Evolutionary conservation across 1,140 invertebrate genomes (phyloP).

Genomic region (Hirudo medicinalis): DNA sequence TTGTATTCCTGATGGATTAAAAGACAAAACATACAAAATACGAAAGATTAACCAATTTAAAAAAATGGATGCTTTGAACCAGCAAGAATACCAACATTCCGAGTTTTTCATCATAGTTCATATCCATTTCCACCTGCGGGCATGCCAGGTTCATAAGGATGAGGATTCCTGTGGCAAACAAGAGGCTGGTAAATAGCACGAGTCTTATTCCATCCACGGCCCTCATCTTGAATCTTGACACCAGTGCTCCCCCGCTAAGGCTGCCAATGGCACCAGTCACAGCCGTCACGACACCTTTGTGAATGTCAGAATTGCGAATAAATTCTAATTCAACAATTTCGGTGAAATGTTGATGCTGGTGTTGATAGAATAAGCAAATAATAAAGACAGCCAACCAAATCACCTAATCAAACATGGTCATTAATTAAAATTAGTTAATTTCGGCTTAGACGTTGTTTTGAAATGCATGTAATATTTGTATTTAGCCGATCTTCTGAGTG

Average conservation of each 20-base stretch:
- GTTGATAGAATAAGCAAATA: background rate
- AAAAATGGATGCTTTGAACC: background rate
- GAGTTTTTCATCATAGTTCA: background rate
- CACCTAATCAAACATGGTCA: background rate
- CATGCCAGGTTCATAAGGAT: conserved; percentile 9
- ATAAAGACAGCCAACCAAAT: background rate
- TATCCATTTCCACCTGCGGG: conserved; percentile 18
- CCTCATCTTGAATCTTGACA: conserved; percentile 6
- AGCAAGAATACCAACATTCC: background rate
- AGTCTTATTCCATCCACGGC: conserved; percentile 9
- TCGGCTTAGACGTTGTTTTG: background rate
- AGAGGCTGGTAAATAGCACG: background rate
- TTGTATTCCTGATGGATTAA: background rate
- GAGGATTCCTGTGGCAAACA: conserved; percentile 3
- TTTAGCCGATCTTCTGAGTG: too few relatives aligned
- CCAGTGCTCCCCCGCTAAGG: conserved; percentile 11
- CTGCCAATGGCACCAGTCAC: conserved; percentile 9
- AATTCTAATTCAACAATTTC: background rate
- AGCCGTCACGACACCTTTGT: conserved; percentile 12
- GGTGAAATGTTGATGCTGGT: too few relatives aligned
- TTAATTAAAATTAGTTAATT: background rate
- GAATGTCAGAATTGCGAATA: background rate
- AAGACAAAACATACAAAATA: background rate
- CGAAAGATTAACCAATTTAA: background rate
- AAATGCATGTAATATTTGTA: too few relatives aligned